Evolutionary conservation across 2,113 vertebrate species (phyloP).

Genomic region (Turdus rufiventris): DNA sequence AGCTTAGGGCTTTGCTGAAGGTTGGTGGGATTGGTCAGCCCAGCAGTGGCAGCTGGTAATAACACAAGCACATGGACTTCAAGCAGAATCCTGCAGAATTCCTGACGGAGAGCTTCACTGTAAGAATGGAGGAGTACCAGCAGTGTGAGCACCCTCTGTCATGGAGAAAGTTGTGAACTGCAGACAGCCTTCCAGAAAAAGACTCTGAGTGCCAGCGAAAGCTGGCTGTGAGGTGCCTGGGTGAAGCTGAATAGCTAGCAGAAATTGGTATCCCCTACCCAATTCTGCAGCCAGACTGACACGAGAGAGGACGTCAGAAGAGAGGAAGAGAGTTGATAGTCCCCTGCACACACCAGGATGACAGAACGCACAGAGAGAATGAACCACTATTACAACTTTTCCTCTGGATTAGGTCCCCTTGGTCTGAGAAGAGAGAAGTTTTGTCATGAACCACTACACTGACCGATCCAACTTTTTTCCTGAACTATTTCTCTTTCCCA

Average conservation of each 20-base stretch:
- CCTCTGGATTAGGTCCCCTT: background rate
- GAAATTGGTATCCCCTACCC: background rate
- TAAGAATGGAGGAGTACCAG: background rate
- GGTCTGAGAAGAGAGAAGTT: background rate
- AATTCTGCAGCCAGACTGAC: background rate
- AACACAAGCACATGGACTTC: fast-evolving
- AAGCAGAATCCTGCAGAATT: background rate
- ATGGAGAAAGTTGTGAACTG: background rate
- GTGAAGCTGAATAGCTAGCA: background rate
- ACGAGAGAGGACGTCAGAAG: background rate
- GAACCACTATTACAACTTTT: background rate
- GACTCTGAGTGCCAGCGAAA: background rate
- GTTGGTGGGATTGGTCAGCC: background rate
- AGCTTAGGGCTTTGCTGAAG: background rate
- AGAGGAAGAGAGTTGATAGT: background rate
- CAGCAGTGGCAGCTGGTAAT: background rate
- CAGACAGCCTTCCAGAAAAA: background rate
- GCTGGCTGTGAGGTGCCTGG: background rate
- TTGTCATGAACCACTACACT: background rate
- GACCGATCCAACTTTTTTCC: background rate
- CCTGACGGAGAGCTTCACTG: background rate
- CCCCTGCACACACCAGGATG: background rate
- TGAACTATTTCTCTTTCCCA: background rate
- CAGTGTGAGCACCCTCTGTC: background rate
- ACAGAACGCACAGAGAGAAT: background rate